A percentile compares a stretch with the other conserved stretches of the same genome.
These are phyloP conservation scores for Prunella strophiata DNA, from an alignment of 2,797 vertebrate species.

Conservation along the genomic window DNA sequence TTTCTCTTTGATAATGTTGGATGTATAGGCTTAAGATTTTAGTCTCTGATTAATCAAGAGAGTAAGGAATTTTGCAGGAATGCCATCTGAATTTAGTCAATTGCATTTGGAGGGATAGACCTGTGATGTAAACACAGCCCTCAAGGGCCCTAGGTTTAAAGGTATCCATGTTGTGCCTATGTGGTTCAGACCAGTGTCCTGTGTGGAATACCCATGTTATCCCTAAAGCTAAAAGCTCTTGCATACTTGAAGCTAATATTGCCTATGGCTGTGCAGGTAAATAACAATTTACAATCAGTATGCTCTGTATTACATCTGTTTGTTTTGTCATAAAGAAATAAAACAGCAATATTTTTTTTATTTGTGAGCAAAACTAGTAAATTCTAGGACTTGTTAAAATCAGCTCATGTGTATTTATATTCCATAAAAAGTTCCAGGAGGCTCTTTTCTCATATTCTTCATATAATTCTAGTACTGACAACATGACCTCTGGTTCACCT, in stretches of 20 bases:
- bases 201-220: not conserved
- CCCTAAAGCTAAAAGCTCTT: not conserved
- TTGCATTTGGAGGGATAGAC: not conserved
- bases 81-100: not conserved
- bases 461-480: not conserved
- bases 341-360: not conserved
- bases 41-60: not conserved
- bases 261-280: not conserved
- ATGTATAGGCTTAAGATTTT: not conserved
- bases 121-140: not conserved
- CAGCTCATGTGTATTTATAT: not conserved
- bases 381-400: not conserved
- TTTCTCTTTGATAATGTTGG: not conserved
- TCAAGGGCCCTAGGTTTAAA: not conserved
- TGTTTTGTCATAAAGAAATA: not conserved
- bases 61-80: not conserved
- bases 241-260: not conserved
- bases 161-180: not conserved
- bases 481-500: not conserved
- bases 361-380: not conserved
- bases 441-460: not conserved
- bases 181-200: not conserved
- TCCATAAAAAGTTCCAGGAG: not conserved
- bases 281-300: not conserved
- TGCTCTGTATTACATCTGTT: not conserved